phyloP scores from a whole-genome alignment of 2,888 invertebrate genomes.

The Craniophora ligustri region DNA sequence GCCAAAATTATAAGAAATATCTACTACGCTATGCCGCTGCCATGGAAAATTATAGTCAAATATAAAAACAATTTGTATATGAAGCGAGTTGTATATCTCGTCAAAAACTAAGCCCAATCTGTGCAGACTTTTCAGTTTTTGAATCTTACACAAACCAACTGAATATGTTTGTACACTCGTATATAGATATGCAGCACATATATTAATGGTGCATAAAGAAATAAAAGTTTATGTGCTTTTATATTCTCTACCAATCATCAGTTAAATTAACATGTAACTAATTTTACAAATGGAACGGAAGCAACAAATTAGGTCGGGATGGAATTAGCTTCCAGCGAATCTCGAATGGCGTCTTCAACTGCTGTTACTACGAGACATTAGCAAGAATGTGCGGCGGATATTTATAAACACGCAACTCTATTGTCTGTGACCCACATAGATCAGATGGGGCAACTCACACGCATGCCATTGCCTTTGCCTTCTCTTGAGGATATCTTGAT shows the following conservation, averaged over 20 bases:
- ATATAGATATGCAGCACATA: too few relatives aligned
- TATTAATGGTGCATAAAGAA: too few relatives aligned
- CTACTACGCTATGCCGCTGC: too few relatives aligned
- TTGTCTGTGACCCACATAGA: constrained; percentile 70
- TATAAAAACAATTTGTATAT: too few relatives aligned
- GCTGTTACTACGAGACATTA: constrained; percentile 47
- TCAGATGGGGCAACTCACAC: constrained; percentile 47
- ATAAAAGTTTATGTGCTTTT: too few relatives aligned
- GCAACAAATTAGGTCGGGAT: constrained; percentile 34
- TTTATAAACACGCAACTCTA: constrained; percentile 65
- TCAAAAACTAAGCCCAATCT: too few relatives aligned
- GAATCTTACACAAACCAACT: too few relatives aligned
- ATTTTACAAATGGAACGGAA: constrained; percentile 24
- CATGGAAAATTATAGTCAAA: too few relatives aligned
- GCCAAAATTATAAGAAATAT: too few relatives aligned
- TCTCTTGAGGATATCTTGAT: constrained; percentile 53
- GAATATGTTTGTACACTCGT: too few relatives aligned
- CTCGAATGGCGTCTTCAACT: constrained; percentile 23
- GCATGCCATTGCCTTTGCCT: constrained; percentile 48
- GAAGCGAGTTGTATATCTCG: too few relatives aligned
- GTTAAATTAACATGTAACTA: not conserved
- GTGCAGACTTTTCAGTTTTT: too few relatives aligned
- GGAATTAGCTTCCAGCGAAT: constrained; percentile 28
- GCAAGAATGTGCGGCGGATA: constrained; percentile 53
- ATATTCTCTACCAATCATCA: not conserved